phyloP scores from a whole-genome alignment of 1,140 invertebrate genomes.

The Brachystomella parvula region DNA sequence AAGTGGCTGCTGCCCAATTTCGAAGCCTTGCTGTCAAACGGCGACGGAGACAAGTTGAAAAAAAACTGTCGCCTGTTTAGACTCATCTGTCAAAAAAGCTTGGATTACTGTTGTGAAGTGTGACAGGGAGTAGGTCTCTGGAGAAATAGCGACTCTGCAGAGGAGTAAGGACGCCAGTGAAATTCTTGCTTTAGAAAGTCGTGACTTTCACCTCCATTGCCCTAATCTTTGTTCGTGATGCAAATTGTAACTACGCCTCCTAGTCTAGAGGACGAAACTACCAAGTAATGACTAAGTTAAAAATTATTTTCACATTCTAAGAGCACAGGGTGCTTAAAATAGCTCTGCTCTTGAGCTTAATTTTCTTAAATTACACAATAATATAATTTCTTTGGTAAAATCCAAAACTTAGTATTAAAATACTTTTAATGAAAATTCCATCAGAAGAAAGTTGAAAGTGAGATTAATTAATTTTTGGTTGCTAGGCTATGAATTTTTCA shows the following conservation, averaged over 20 bases:
- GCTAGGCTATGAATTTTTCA: too few relatives aligned
- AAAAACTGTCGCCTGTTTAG: neutral
- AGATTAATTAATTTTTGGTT: too few relatives aligned
- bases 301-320: too few relatives aligned
- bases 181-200: too few relatives aligned
- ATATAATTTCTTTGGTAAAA: neutral
- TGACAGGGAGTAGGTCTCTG: too few relatives aligned
- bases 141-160: too few relatives aligned
- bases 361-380: neutral
- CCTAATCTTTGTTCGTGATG: slow-evolving; percentile 3
- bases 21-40: too few relatives aligned
- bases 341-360: neutral
- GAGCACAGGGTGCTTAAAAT: neutral
- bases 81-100: too few relatives aligned
- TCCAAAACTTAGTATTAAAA: neutral
- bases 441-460: too few relatives aligned
- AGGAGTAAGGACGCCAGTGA: neutral
- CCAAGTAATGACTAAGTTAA: slow-evolving; percentile 9
- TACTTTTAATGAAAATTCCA: neutral
- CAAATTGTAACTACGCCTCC: neutral
- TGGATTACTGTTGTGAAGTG: too few relatives aligned
- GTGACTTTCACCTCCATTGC: neutral
- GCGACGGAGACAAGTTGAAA: neutral
- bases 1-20: too few relatives aligned
- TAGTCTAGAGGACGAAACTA: neutral